phyloP scores from a whole-genome alignment of 2,888 invertebrate species.

The Anthophora plumipes region DNA sequence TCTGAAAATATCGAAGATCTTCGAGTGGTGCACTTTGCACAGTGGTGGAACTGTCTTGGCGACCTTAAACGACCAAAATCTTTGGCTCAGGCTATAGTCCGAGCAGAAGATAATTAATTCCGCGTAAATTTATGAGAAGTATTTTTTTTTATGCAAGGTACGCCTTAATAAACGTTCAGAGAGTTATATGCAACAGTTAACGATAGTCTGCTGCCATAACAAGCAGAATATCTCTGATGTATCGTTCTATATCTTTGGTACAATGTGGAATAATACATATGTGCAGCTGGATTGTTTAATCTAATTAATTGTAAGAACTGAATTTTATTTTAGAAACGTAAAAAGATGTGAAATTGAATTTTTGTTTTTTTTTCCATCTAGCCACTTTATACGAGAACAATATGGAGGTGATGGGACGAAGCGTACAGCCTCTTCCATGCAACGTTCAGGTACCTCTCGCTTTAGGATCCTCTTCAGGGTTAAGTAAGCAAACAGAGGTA shows the following conservation, averaged over 20 bases:
- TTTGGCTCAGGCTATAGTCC: not conserved
- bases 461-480: not conserved
- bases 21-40: too few species aligned
- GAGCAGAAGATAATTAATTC: not conserved
- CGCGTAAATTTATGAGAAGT: not conserved
- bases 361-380: not conserved
- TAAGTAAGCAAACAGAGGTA: not conserved
- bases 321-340: not conserved
- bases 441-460: not conserved
- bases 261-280: not conserved
- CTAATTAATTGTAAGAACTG: not conserved
- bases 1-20: too few species aligned
- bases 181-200: not conserved
- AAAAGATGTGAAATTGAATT: too few species aligned
- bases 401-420: not conserved
- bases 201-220: slow-evolving; percentile 15
- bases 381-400: not conserved
- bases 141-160: not conserved
- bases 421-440: not conserved
- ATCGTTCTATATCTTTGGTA: not conserved
- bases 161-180: not conserved
- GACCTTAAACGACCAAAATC: not conserved
- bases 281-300: not conserved
- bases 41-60: not conserved
- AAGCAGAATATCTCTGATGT: slow-evolving; percentile 28